Conservation (phyloP, 2,113 vertebrate species). For the Odocoileus hemionus region DNA sequence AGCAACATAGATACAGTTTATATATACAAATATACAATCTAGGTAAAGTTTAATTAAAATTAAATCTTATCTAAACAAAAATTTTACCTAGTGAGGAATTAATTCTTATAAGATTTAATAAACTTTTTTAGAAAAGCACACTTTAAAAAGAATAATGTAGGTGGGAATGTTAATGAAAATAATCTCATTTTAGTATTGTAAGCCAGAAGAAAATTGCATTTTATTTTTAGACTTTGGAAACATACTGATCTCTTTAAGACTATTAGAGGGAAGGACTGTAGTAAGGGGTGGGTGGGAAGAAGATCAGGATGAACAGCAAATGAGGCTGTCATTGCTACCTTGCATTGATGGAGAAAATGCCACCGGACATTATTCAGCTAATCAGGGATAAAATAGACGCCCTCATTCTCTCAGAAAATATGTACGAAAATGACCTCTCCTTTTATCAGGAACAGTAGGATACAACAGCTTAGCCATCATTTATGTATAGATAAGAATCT, state of each 20-base stretch:
- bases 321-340: conserved; percentile 48
- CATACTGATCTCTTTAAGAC: background rate
- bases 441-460: conserved; percentile 60
- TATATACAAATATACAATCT: background rate
- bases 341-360: conserved; percentile 59
- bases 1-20: background rate
- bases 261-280: background rate
- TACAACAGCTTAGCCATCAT: conserved; percentile 41
- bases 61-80: background rate
- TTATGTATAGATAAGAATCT: conserved; percentile 61
- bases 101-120: background rate
- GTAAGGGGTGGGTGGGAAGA: background rate
- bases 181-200: background rate
- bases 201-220: background rate
- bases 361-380: conserved; percentile 71
- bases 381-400: conserved; percentile 62
- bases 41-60: background rate
- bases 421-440: conserved; percentile 68
- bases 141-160: background rate
- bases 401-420: conserved; percentile 77
- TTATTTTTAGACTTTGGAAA: background rate
- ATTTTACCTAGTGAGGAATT: background rate
- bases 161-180: background rate
- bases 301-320: conserved; percentile 39
- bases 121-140: background rate